These are phyloP conservation scores for Aphis gossypii DNA, from an alignment of 1,140 invertebrate genomes.

Conservation along the genomic window DNA sequence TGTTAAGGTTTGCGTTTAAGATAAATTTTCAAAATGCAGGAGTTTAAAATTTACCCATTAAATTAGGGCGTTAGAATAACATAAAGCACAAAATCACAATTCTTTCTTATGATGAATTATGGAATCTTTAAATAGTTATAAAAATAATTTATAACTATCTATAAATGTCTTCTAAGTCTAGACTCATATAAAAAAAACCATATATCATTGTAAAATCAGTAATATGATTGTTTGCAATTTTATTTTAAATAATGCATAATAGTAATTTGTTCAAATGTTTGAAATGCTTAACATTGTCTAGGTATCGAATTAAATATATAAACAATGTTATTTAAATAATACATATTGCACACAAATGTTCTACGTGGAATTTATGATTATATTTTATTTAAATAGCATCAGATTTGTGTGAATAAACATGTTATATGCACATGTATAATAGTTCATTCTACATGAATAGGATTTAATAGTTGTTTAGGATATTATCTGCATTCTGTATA, in stretches of 20 bases:
- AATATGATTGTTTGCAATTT: not conserved
- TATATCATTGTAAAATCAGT: too few relatives aligned
- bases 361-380: not conserved
- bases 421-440: not conserved
- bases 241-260: not conserved
- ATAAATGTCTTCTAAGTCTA: too few relatives aligned
- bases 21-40: too few relatives aligned
- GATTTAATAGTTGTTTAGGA: conserved; percentile 5
- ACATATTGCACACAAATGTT: too few relatives aligned
- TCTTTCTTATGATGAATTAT: too few relatives aligned
- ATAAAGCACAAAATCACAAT: too few relatives aligned
- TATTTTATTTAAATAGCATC: not conserved
- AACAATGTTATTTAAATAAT: not conserved
- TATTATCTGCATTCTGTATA: not conserved
- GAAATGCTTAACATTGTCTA: not conserved
- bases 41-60: too few relatives aligned
- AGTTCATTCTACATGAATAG: not conserved
- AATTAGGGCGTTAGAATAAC: too few relatives aligned
- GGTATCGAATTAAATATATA: not conserved
- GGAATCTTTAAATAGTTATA: too few relatives aligned
- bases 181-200: too few relatives aligned
- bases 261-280: not conserved
- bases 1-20: too few relatives aligned
- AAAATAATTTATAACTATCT: too few relatives aligned
- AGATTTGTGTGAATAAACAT: conserved; percentile 16